Base-by-base conservation (phyloP, 2,113 vertebrate genomes). In the Terrapene triunguis region DNA sequence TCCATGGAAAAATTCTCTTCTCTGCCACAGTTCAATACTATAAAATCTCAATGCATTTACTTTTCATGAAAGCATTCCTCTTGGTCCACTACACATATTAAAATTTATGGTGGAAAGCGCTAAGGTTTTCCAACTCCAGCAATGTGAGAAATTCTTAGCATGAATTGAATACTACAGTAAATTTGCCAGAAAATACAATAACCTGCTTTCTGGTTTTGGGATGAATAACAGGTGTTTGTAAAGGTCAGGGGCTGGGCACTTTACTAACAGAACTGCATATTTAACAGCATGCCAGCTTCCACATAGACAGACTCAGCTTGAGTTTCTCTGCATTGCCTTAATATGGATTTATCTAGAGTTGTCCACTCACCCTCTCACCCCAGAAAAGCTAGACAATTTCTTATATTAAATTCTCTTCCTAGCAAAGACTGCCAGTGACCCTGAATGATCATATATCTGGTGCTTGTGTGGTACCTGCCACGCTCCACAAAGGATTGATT, bases 51-150 rank as follows among this genome's bases (percentile, higher is more conserved):
- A 93, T 94, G 94, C 19, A 0, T 94, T 89, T 80, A 87, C 82
- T 94, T 95, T 95, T 94, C 62, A 22, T 84, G 96, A 82, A 97
- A 97, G 65, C 95, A 88, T 72, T 92, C 38, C 80, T 93, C 95
- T 85, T 97, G 96, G 42, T 96, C 87, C 96, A 92, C 93, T 92
- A 96, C 92, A 92, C 74, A 92, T 48, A 95, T 96, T 97, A 96
- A 95, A 92, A 95, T 96, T 95, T 95, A 93, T 1, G 0, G 95
- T 84, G 89, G 94, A 94, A 96, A 96, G 90, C 78, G 44, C 2
- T 90, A 87, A 82, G 90, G 53, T 85, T 87, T 97, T 89, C 97
- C 93, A 96, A 93, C 85, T 97, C 93, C 92, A 84, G 93, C 89
- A 93, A 78, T 94, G 92, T 87, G 42, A 95, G 94, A 94, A 95